Conservation (phyloP, 2,888 invertebrate genomes). For the Druceiella hillmani region DNA sequence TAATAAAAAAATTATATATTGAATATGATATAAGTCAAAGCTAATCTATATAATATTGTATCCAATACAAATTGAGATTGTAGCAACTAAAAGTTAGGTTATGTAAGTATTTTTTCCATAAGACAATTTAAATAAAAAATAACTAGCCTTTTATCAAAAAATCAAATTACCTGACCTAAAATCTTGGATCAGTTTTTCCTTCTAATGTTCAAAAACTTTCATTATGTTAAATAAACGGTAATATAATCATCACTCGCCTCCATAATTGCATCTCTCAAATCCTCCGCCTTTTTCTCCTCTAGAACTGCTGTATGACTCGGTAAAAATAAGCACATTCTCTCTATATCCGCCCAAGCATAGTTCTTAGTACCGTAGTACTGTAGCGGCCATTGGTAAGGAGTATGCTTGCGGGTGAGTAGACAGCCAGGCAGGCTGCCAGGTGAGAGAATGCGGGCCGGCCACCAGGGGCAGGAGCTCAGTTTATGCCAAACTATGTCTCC, state of each 20-base stretch:
- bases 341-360: constrained; percentile 37
- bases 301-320: constrained; percentile 35
- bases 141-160: no score
- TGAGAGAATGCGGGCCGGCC: constrained; percentile 41
- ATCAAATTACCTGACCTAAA: no score
- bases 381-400: constrained; percentile 35
- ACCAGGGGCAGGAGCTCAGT: constrained; percentile 39
- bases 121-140: no score
- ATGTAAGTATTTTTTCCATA: no score
- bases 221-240: constrained; percentile 37
- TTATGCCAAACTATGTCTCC: constrained; percentile 48
- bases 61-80: no score
- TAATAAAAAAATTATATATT: no score
- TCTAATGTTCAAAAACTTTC: no score
- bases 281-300: constrained; percentile 9
- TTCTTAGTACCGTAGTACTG: constrained; percentile 31
- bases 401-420: constrained; percentile 32
- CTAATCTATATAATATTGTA: no score
- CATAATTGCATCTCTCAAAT: constrained; percentile 32
- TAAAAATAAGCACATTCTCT: constrained; percentile 38
- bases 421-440: constrained; percentile 39
- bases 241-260: constrained; percentile 46
- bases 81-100: no score
- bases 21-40: no score
- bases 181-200: no score